phyloP scores from a whole-genome alignment of 2,888 invertebrate species.

The Heliconius sara region DNA sequence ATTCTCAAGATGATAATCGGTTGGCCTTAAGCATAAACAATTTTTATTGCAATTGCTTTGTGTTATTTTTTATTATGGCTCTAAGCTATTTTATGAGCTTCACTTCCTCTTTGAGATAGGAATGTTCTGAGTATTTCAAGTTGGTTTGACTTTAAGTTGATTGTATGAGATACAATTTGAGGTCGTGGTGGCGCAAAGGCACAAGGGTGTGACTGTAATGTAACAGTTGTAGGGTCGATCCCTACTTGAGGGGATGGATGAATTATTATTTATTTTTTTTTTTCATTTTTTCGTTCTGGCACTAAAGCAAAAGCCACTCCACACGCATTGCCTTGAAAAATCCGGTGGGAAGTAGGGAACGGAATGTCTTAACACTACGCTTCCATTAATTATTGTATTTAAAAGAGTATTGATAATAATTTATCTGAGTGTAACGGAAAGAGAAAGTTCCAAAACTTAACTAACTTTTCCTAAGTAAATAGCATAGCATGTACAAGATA shows the following conservation, averaged over 20 bases:
- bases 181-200: no score
- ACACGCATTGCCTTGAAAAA: no score
- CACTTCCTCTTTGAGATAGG: not conserved
- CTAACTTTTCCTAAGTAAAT: not conserved
- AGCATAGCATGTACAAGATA: not conserved
- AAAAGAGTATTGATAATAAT: not conserved
- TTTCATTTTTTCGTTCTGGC: no score
- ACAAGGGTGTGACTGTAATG: no score
- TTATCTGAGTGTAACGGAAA: not conserved
- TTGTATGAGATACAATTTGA: no score
- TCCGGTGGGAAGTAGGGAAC: no score
- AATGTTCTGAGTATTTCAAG: conserved; percentile 1
- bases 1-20: conserved; percentile 33
- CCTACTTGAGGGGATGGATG: no score
- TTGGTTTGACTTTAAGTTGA: not conserved
- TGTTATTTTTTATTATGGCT: not conserved
- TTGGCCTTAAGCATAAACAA: conserved; percentile 27
- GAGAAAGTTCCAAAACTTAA: not conserved
- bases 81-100: not conserved
- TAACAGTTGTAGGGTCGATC: no score
- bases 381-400: no score
- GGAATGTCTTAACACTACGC: no score
- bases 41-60: conserved; percentile 19
- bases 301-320: no score
- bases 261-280: no score